Conservation (phyloP, 2,113 vertebrate genomes). For the Microtus ochrogaster region DNA sequence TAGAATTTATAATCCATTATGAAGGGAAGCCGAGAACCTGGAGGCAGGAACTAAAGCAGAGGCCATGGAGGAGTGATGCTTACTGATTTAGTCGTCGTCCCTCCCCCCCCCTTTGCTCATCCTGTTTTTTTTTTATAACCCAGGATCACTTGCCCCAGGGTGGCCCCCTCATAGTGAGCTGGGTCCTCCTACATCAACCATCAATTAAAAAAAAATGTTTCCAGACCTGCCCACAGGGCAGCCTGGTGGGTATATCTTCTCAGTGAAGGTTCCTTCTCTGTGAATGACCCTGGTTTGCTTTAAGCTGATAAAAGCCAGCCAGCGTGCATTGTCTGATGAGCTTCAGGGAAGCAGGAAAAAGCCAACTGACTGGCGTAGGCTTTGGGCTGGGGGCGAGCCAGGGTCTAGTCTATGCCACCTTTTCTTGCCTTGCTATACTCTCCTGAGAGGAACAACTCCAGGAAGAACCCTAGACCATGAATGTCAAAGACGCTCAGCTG, state of each 20-base stretch:
- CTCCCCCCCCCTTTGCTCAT: no score
- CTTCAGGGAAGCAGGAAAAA: background rate
- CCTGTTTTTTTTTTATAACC: background rate
- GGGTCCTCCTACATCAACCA: background rate
- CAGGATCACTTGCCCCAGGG: background rate
- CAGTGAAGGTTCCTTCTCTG: background rate
- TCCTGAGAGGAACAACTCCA: background rate
- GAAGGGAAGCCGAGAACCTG: background rate
- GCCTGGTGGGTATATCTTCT: background rate
- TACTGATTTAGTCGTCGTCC: background rate
- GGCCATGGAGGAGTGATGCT: background rate
- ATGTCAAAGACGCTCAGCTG: background rate
- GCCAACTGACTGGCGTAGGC: fast-evolving
- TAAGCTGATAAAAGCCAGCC: background rate
- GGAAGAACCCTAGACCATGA: background rate
- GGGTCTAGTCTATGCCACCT: fast-evolving
- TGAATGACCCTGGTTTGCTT: background rate
- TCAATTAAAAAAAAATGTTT: background rate
- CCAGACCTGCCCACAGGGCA: background rate
- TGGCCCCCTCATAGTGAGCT: background rate
- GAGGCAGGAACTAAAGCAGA: background rate
- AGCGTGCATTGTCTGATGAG: no score
- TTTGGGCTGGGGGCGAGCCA: fast-evolving
- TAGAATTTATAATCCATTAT: background rate
- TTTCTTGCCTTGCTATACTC: background rate